Percentiles rank a stretch among this genome's conserved stretches.
These are phyloP conservation scores for Apeira syringaria DNA, from an alignment of 2,888 invertebrate genomes.

Conservation along the genomic window DNA sequence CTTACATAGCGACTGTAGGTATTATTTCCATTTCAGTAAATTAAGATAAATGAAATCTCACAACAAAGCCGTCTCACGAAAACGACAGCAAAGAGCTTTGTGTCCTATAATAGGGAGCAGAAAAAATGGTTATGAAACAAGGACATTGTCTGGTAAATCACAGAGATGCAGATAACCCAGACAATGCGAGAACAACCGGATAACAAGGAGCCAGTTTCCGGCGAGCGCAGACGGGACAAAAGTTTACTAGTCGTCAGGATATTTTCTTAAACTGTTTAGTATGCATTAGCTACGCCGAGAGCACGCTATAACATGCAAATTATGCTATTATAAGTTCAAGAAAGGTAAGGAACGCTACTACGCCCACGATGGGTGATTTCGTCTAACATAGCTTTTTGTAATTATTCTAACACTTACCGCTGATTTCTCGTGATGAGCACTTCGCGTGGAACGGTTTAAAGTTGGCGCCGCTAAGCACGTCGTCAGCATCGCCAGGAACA, in stretches of 20 bases:
- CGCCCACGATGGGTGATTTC: slow-evolving; percentile 23
- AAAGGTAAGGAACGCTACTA: slow-evolving; percentile 31
- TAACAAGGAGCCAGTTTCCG: slow-evolving; percentile 69
- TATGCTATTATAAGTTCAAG: slow-evolving; percentile 40
- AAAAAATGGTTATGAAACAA: slow-evolving; percentile 46
- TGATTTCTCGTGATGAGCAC: slow-evolving; percentile 53
- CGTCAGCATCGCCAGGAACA: slow-evolving; percentile 61
- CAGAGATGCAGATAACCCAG: slow-evolving; percentile 60
- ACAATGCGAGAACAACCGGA: slow-evolving; percentile 64
- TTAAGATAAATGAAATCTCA: slow-evolving; percentile 20
- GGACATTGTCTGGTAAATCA: slow-evolving; percentile 60
- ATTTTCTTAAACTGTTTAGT: slow-evolving; percentile 61
- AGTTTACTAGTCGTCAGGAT: slow-evolving; percentile 61
- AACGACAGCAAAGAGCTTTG: slow-evolving; percentile 35
- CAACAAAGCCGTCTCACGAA: slow-evolving; percentile 30
- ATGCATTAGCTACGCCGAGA: slow-evolving; percentile 56
- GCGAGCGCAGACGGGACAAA: slow-evolving; percentile 62
- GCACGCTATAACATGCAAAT: slow-evolving; percentile 49
- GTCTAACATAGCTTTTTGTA: slow-evolving; percentile 6
- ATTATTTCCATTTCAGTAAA: slow-evolving; percentile 23
- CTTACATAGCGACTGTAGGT: slow-evolving; percentile 25
- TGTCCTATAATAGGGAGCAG: slow-evolving; percentile 38
- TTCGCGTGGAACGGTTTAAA: slow-evolving; percentile 50
- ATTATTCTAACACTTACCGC: slow-evolving; percentile 56
- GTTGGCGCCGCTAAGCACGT: slow-evolving; percentile 61